These are phyloP conservation scores for Zaprionus tsacasi DNA, from an alignment of 1,140 invertebrate species.

Conservation along the genomic window DNA sequence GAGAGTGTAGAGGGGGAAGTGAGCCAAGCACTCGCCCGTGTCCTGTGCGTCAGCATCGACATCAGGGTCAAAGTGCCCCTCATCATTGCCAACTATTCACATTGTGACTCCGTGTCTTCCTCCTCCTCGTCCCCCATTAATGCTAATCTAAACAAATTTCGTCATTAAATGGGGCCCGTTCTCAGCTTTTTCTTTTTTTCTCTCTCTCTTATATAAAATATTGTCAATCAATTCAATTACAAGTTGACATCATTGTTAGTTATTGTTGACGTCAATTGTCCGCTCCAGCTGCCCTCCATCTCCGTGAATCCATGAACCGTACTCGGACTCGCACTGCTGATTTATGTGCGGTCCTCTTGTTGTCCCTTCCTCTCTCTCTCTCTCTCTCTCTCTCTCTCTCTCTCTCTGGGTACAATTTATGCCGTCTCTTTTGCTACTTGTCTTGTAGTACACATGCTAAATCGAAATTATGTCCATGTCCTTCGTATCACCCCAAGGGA, in stretches of 20 bases:
- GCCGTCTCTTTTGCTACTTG: neutral
- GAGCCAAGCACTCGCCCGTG: constrained; percentile 54
- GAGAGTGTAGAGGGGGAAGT: too few species aligned
- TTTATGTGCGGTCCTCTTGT: constrained; percentile 14
- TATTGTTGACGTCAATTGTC: constrained; percentile 81
- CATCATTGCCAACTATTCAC: constrained; percentile 24
- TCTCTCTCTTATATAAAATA: constrained; percentile 69
- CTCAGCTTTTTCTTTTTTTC: neutral
- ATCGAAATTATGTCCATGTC: neutral
- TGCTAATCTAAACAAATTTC: constrained; percentile 84
- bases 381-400: neutral
- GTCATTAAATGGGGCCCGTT: constrained; percentile 59
- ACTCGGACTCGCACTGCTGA: neutral
- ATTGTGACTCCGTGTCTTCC: constrained; percentile 26
- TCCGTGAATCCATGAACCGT: neutral
- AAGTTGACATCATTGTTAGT: constrained; percentile 83
- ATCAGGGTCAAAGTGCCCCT: constrained; percentile 10
- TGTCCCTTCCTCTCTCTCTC: neutral
- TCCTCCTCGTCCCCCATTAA: constrained; percentile 59
- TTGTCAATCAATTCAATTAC: constrained; percentile 84
- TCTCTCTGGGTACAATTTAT: constrained; percentile 2
- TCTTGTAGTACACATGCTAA: neutral
- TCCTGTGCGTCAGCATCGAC: constrained; percentile 27
- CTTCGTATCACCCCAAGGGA: neutral
- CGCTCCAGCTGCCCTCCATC: constrained; percentile 4